These are phyloP conservation scores for Adelges cooleyi DNA, from an alignment of 1,140 invertebrate species.

Conservation along the genomic window DNA sequence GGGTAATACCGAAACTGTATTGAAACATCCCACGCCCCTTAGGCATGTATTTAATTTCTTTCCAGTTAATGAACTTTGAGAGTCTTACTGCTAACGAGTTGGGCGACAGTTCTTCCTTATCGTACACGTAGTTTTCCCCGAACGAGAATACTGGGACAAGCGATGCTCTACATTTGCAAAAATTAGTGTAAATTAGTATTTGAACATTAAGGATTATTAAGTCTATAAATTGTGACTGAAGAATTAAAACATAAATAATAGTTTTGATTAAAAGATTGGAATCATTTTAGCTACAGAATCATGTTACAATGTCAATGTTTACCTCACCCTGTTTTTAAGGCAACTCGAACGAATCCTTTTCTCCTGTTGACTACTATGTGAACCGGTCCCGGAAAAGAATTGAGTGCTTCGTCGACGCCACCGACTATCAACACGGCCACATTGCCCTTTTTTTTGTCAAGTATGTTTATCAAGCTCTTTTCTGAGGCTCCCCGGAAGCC, in stretches of 20 bases:
- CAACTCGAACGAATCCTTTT: slow-evolving; percentile 70
- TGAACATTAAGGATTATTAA: too few relatives aligned
- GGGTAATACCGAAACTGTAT: too few relatives aligned
- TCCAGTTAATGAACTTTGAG: too few relatives aligned
- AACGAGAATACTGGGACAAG: background rate
- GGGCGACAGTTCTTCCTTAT: background rate
- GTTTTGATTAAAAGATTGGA: too few relatives aligned
- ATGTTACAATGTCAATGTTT: too few relatives aligned
- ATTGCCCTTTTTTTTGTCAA: slow-evolving; percentile 41
- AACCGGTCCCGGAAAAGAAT: slow-evolving; percentile 56
- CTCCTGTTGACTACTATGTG: slow-evolving; percentile 54
- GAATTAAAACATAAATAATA: too few relatives aligned
- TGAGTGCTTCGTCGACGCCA: slow-evolving; percentile 66
- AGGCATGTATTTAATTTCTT: too few relatives aligned
- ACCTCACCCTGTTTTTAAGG: slow-evolving; percentile 46
- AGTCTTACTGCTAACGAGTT: too few relatives aligned
- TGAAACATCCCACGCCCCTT: too few relatives aligned
- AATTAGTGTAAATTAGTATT: too few relatives aligned
- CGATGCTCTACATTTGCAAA: background rate
- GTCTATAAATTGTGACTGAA: too few relatives aligned
- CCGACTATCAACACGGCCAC: slow-evolving; percentile 61
- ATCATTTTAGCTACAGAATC: too few relatives aligned
- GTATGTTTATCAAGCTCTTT: slow-evolving; percentile 42
- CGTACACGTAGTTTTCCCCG: background rate
- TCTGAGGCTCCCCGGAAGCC: slow-evolving; percentile 43